Evolutionary conservation across 2,113 vertebrate species (phyloP).

Genomic region (Engraulis encrasicolus): DNA sequence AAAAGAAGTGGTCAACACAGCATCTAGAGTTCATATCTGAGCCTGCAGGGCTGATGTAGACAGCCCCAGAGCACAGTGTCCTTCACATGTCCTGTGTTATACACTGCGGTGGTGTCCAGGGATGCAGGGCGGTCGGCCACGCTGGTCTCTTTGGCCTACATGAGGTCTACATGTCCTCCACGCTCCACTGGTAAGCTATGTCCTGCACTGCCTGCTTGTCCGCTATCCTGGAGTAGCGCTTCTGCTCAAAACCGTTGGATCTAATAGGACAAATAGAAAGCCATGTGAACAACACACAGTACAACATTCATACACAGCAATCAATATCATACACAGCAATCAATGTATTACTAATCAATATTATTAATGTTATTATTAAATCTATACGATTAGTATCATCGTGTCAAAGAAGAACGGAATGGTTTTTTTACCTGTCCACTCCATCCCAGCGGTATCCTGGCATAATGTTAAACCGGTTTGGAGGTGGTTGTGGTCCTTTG

Average conservation of each 20-base stretch:
- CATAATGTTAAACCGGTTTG: conserved; percentile 90
- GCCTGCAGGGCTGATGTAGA: background rate
- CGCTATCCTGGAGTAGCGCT: conserved; percentile 84
- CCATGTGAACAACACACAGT: background rate
- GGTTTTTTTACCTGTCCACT: conserved; percentile 85
- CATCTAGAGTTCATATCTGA: no score
- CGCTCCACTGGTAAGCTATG: conserved; percentile 95
- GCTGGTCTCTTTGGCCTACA: background rate
- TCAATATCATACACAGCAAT: background rate
- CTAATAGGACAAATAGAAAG: conserved; percentile 63
- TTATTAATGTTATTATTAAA: background rate
- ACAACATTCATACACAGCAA: background rate
- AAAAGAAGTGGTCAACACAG: no score
- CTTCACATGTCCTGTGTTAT: conserved; percentile 24
- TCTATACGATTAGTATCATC: no score
- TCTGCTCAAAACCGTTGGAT: conserved; percentile 95
- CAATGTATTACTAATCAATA: background rate
- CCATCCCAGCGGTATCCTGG: conserved; percentile 97
- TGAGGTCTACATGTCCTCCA: conserved; percentile 90
- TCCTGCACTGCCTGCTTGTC: conserved; percentile 90
- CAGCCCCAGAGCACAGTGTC: background rate
- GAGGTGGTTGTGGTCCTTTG: conserved; percentile 87
- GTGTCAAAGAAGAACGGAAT: no score
- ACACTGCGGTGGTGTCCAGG: conserved; percentile 25
- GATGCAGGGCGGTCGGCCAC: background rate